These are phyloP conservation scores for Orcinus orca DNA, from an alignment of 2,113 vertebrate species.

Conservation along the genomic window DNA sequence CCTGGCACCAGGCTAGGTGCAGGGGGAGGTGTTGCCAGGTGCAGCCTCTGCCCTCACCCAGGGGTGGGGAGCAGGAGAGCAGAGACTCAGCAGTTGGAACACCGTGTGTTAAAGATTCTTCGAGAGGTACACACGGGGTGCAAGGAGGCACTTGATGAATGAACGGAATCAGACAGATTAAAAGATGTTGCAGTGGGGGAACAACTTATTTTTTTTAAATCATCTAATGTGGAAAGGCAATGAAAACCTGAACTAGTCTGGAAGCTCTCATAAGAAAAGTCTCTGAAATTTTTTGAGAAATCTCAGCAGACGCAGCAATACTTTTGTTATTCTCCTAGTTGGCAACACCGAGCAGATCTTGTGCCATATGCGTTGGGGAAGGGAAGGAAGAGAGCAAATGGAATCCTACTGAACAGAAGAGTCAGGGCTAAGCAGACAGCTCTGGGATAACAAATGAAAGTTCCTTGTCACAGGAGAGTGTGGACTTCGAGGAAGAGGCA, in stretches of 20 bases:
- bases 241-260: background rate
- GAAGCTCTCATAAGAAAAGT: background rate
- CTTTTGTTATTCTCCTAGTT: background rate
- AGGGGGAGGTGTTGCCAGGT: background rate
- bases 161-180: background rate
- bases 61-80: background rate
- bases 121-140: rapidly evolving
- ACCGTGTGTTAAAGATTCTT: background rate
- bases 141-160: background rate
- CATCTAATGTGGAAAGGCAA: background rate
- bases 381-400: background rate
- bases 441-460: background rate
- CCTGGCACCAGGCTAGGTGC: background rate
- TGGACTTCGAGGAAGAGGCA: background rate
- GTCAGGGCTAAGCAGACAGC: background rate
- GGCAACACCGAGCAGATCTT: background rate
- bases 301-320: background rate
- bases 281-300: background rate
- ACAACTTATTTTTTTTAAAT: background rate
- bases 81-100: background rate
- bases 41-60: background rate
- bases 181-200: too few species aligned
- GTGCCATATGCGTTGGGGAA: background rate
- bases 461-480: rapidly evolving
- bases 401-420: background rate